Evolutionary conservation across 2,113 vertebrate genomes (phyloP), one percentile per base, ranked within the genome.

Genomic region (Rhinoptilus africanus): DNA sequence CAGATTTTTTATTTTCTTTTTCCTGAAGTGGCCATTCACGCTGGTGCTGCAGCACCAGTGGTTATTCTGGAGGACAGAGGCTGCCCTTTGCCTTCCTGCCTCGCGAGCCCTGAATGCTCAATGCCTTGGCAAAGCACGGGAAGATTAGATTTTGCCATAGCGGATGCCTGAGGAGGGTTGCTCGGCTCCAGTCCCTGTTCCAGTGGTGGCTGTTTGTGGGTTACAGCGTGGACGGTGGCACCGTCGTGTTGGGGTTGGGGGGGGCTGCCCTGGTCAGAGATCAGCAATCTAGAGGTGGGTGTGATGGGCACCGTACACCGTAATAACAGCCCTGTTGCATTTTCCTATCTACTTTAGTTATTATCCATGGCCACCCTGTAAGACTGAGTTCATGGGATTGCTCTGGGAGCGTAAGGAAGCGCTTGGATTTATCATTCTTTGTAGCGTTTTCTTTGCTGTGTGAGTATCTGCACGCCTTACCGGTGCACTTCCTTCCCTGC

Each of bases 191-290:
- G 9, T 14, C 53, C 41, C 50, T 26, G 0, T 30, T 27, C 14
- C 12, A 5, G 7, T 10, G 13, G 7, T 68, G 39, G 16, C 34
- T 0, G 1, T 43, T 32, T 13, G 45, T 45, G 68, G 30, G 37
- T 23, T 8, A n/a, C 8, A 4, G n/a, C 4, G 34, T 3, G 43
- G 16, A 4, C 1, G 2, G 4, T 5, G 62, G 47, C 26, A 3
- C 45, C 0, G 0, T 0, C 45, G 71, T n/a, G 7, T 2, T 4
- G 34, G 43, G 24, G n/a, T n/a, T 10, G 34, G 43, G 24, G 34
- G 60, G 53, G 67, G 22, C 32, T 35, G 56, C 26, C 27, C 43
- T 6, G 5, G 10, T 57, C 30, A 28, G 48, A 54, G 17, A 18
- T 34, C 3, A 1, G 26, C 27, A 3, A 1, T 34, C 20, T 41